A percentile compares a stretch with the other conserved stretches of the same genome.
These are phyloP conservation scores for Chouioia cunea DNA, from an alignment of 2,888 invertebrate species.

Conservation along the genomic window DNA sequence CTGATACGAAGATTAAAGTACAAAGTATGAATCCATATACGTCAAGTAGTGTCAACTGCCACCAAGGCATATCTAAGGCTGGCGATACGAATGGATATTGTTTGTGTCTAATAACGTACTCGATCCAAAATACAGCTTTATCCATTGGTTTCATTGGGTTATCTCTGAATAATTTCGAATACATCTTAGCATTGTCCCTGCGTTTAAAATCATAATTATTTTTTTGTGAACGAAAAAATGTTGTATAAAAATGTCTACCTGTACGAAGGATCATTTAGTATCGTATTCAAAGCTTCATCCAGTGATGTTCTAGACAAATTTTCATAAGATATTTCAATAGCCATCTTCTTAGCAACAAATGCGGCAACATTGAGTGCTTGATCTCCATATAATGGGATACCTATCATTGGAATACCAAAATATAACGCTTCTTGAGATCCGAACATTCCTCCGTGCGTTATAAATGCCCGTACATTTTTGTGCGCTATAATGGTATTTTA, in stretches of 20 bases:
- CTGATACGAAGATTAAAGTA: too few relatives aligned
- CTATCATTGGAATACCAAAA: conserved; percentile 62
- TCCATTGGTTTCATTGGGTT: conserved; percentile 51
- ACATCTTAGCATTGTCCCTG: conserved; percentile 17
- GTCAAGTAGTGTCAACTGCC: conserved; percentile 58
- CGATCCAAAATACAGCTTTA: conserved; percentile 52
- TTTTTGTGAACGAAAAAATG: too few relatives aligned
- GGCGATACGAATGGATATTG: conserved; percentile 48
- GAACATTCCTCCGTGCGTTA: conserved; percentile 63
- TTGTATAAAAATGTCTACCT: conserved; percentile 50
- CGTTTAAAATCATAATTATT: neutral
- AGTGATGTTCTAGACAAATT: conserved; percentile 52
- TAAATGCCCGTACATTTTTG: conserved; percentile 57
- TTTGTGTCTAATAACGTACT: conserved; percentile 51
- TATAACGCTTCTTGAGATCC: conserved; percentile 61
- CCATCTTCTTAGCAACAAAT: conserved; percentile 53
- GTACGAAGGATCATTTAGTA: conserved; percentile 58
- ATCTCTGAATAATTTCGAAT: conserved; percentile 39
- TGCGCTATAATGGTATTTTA: conserved; percentile 1
- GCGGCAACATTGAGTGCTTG: conserved; percentile 59
- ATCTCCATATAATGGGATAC: conserved; percentile 63
- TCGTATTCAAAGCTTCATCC: conserved; percentile 54
- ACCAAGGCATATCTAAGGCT: conserved; percentile 57
- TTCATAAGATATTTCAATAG: conserved; percentile 47
- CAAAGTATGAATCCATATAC: conserved; percentile 48